These are phyloP conservation scores for Squalus acanthias DNA, from an alignment of 2,797 vertebrate genomes.

Conservation along the genomic window DNA sequence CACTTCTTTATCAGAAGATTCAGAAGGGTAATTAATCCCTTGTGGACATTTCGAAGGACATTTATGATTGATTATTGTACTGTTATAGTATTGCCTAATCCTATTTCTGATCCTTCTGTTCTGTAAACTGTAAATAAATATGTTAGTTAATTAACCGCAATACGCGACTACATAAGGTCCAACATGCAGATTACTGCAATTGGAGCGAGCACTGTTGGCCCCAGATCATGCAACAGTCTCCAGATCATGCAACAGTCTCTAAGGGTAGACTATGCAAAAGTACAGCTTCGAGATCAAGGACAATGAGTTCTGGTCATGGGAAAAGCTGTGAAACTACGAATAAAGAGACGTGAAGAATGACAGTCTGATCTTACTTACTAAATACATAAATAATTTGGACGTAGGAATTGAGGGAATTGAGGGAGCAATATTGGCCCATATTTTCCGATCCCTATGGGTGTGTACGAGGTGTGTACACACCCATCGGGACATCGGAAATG, in stretches of 20 bases:
- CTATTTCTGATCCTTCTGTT: constrained; percentile 27
- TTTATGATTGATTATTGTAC: constrained; percentile 26
- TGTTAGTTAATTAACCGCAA: neutral
- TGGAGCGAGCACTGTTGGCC: neutral
- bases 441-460: too few relatives aligned
- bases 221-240: neutral
- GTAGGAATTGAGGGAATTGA: neutral
- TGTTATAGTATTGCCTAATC: neutral
- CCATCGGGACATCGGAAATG: too few relatives aligned
- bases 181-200: neutral
- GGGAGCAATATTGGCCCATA: neutral
- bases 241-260: neutral
- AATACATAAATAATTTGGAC: neutral
- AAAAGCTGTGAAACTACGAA: neutral
- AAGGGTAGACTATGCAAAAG: neutral
- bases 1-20: constrained; percentile 25
- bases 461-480: too few relatives aligned
- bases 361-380: neutral
- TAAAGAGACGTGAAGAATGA: neutral
- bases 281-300: neutral
- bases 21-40: constrained; percentile 33
- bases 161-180: neutral
- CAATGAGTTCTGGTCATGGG: neutral
- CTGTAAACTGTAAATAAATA: constrained; percentile 1
- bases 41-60: neutral